Base-by-base conservation (phyloP, 2,888 invertebrate genomes). In the Falcaria lacertinaria region DNA sequence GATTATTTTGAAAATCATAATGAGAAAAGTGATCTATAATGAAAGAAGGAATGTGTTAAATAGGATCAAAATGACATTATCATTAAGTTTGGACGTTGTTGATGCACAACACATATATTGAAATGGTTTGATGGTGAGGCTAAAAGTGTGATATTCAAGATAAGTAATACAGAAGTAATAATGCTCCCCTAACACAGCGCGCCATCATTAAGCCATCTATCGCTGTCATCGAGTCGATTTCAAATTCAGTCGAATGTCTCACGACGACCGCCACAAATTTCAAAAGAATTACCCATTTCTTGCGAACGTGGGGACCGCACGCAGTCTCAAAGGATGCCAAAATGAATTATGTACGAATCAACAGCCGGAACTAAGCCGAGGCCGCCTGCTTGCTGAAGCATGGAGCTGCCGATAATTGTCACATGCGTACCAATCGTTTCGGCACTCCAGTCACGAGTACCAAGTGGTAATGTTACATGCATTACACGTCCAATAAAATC, bases 331-430 rank as follows among this genome's bases (percentile, higher is more conserved):
- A 49, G 53, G 54, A 52, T 56, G 47, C 54, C 37, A 16, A 40
- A 48, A 53, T 60, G 52, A 57, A 57, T 57, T 53, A 55, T 54
- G 55, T 48, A 47, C 45, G 54, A 48, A 45, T 47, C 46, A 47
- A 14, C 28, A 28, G 14, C 22, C 37, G 11, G 28, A 28, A 11
- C 3, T 11, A 8, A 6, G 1, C 11, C 11, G 28, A 28, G 11
- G 28, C 1, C 11, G 11, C 28, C 11, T 19, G 3, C 19, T 3
- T 19, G 19, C 28, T 11, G 28, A 11, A 28, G 11, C 11, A 11
- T 11, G 11, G 28, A 28, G 28, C 3, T 7, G 3, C 11, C 42
- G 48, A 58, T 55, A 55, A 54, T 54, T 55, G 54, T 54, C 51
- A 45, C 42, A 34, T 36, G 8, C 39, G 34, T 41, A 35, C 34